Percentiles rank a stretch among this genome's conserved stretches.
phyloP scores from a whole-genome alignment of 2,888 invertebrate species.

The Mystacides longicornis region DNA sequence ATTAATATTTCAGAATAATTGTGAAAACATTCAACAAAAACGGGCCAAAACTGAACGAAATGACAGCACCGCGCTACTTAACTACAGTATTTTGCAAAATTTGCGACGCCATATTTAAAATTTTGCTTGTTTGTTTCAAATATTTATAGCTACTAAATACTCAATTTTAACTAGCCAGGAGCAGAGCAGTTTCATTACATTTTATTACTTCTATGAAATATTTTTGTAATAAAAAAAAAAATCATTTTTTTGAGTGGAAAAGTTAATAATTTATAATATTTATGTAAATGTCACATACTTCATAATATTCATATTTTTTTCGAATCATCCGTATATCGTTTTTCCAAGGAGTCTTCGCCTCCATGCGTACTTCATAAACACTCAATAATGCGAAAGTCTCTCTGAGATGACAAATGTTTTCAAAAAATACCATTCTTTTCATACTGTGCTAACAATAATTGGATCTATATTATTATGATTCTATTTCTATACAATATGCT shows the following conservation, averaged over 20 bases:
- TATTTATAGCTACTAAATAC: background rate
- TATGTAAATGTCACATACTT: background rate
- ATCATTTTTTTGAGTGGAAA: slow-evolving; percentile 56
- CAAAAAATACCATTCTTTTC: too few relatives aligned
- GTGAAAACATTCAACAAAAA: slow-evolving; percentile 3
- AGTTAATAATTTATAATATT: background rate
- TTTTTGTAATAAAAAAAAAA: background rate
- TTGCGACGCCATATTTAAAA: slow-evolving; percentile 22
- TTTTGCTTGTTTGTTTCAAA: slow-evolving; percentile 18
- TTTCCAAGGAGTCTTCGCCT: too few relatives aligned
- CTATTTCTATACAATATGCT: too few relatives aligned
- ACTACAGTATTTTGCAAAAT: slow-evolving; percentile 18
- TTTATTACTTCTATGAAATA: background rate
- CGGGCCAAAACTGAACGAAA: background rate
- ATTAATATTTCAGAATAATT: background rate
- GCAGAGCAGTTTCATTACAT: background rate
- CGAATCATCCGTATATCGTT: background rate
- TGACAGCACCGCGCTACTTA: slow-evolving; percentile 17
- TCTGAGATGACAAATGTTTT: too few relatives aligned
- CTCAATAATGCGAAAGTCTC: too few relatives aligned
- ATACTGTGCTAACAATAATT: too few relatives aligned
- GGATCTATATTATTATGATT: too few relatives aligned
- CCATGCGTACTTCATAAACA: too few relatives aligned
- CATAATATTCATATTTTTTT: background rate
- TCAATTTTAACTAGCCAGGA: too few relatives aligned